Percentiles rank a stretch among this genome's conserved stretches.
phyloP scores from a whole-genome alignment of 1,140 invertebrate species.

The Phthorimaea operculella region DNA sequence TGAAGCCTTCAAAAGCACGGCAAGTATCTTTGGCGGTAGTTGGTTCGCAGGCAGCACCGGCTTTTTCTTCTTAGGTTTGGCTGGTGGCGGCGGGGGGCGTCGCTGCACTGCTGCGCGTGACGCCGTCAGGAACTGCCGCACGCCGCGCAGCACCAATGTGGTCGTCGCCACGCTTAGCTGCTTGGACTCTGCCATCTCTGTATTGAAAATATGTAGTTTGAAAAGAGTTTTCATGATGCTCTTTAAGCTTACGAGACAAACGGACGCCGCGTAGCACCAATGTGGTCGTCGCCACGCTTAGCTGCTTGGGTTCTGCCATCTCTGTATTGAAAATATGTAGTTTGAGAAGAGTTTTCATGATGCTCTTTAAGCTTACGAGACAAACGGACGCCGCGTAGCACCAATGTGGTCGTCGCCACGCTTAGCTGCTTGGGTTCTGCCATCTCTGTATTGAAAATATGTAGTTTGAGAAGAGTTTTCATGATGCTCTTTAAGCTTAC shows the following conservation, averaged over 20 bases:
- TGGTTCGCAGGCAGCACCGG: slow-evolving; percentile 26
- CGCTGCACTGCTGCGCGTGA: slow-evolving; percentile 32
- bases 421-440: slow-evolving; percentile 34
- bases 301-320: slow-evolving; percentile 20
- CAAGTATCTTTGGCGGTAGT: slow-evolving; percentile 31
- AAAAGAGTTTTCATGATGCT: too few species aligned
- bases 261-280: slow-evolving; percentile 47
- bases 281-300: slow-evolving; percentile 54
- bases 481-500: too few species aligned
- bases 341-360: too few species aligned
- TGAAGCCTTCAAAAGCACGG: slow-evolving; percentile 32
- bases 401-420: slow-evolving; percentile 52
- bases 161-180: slow-evolving; percentile 55
- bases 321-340: too few species aligned
- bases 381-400: slow-evolving; percentile 39
- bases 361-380: slow-evolving; percentile 20
- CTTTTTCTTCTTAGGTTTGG: slow-evolving; percentile 21
- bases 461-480: too few species aligned
- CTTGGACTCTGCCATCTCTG: slow-evolving; percentile 8
- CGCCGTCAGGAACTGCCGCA: slow-evolving; percentile 40
- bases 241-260: slow-evolving; percentile 26
- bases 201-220: too few species aligned
- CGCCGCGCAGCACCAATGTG: slow-evolving; percentile 46
- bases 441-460: neutral
- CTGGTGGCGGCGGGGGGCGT: slow-evolving; percentile 9